Evolutionary conservation across 2,797 vertebrate genomes (phyloP), one percentile per base, ranked within the genome.

Genomic region (Phyllotis vaccarum): DNA sequence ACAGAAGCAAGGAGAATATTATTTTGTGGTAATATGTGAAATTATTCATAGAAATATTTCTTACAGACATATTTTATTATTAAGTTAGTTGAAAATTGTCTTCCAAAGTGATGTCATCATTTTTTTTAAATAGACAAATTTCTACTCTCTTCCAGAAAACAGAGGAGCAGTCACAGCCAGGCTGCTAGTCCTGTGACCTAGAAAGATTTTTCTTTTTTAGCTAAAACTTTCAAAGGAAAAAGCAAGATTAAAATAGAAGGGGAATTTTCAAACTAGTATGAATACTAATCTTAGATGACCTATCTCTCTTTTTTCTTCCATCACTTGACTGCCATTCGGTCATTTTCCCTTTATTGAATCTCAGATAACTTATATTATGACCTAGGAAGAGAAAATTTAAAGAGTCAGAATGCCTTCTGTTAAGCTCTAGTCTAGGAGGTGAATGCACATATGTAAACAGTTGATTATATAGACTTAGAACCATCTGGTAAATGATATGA

Each of bases 111-210:
- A 93, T 95, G 92, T 78, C 60, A 85, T 70, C 13, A 60, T 13
- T 60, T 58, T 40, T 78, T 85, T 79, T 49, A 11, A 85, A 58
- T 13, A 89, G 52, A 78, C 11, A 43, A 21, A 76, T 95, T 90
- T 89, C 90, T 98, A 86, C 60, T 90, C 92, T 96, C 97, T 96
- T 96, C 90, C 94, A 96, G 95, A 96, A 97, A 98, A 98, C 97
- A 98, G 93, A 86, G 94, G 82, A 62, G 90, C 79, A 94, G 91
- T 97, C 90, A 97, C 90, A 97, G 85, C 29, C 95, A 94, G 81
- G 24, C 90, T 49, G 11, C 0, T 34, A 97, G 91, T 96, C 96
- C 97, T 97, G 96, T 98, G 96, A 82, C 94, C 95, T 91, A 97
- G 94, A 97, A 96, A 95, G 70, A 91, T 29, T 91, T 72, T 90